phyloP scores from a whole-genome alignment of 2,113 vertebrate species.

The Equus quagga region DNA sequence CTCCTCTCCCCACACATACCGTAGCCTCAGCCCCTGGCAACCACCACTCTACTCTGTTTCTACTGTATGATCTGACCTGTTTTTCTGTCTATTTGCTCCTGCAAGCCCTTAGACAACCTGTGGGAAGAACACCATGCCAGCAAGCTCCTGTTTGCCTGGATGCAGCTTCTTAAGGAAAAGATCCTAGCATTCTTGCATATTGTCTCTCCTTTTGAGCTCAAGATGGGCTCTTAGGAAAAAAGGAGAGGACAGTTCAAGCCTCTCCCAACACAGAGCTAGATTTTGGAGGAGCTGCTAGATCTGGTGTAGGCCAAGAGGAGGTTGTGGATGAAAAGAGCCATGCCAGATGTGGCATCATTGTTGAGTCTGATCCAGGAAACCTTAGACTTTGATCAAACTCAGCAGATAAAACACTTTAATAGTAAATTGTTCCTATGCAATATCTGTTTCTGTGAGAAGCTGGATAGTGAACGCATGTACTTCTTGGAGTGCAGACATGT shows the following conservation, averaged over 20 bases:
- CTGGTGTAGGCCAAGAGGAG: slow-evolving; percentile 78
- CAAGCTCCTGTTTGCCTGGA: slow-evolving; percentile 97
- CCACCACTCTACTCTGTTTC: background rate
- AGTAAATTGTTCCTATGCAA: slow-evolving; percentile 92
- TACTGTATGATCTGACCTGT: background rate
- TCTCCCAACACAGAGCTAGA: slow-evolving; percentile 62
- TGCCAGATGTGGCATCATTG: slow-evolving; percentile 91
- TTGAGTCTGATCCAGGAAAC: slow-evolving; percentile 92
- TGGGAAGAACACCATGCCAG: slow-evolving; percentile 95
- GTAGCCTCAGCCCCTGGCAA: background rate
- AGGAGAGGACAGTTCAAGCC: slow-evolving; percentile 27
- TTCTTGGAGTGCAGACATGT: slow-evolving; percentile 96
- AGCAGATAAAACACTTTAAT: slow-evolving; percentile 94
- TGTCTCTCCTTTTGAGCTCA: slow-evolving; percentile 92
- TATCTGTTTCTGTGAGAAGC: slow-evolving; percentile 96
- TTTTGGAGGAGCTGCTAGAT: slow-evolving; percentile 69
- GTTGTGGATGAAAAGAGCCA: slow-evolving; percentile 88
- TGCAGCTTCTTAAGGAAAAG: slow-evolving; percentile 98
- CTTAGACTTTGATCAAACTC: slow-evolving; percentile 95
- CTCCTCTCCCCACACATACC: background rate
- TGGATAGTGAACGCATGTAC: slow-evolving; percentile 92
- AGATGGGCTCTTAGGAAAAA: slow-evolving; percentile 80
- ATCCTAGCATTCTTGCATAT: slow-evolving; percentile 92
- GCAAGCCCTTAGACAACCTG: slow-evolving; percentile 93
- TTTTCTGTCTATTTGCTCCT: slow-evolving; percentile 84